These are phyloP conservation scores for Caenorhabditis tropicalis DNA, from an alignment of 1,140 invertebrate genomes.

Conservation along the genomic window DNA sequence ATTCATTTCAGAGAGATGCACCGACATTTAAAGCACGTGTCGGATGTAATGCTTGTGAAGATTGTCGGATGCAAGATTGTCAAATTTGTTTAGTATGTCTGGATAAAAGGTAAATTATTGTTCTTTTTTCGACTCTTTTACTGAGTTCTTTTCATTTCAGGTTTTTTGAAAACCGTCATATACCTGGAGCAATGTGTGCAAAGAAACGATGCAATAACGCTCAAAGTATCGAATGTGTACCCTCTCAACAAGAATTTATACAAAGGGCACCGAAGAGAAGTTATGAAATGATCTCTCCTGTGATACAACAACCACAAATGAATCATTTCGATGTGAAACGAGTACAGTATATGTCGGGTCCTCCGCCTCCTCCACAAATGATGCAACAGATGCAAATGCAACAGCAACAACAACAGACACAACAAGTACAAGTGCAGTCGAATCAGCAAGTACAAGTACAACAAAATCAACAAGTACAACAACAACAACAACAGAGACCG, in stretches of 20 bases:
- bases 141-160: slow-evolving; percentile 45
- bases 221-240: slow-evolving; percentile 64
- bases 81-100: slow-evolving; percentile 70
- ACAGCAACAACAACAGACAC: slow-evolving; percentile 23
- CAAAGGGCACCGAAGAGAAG: background rate
- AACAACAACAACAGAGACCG: slow-evolving; percentile 25
- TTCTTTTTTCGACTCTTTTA: background rate
- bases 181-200: slow-evolving; percentile 70
- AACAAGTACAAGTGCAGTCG: slow-evolving; percentile 24
- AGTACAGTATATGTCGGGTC: slow-evolving; percentile 20
- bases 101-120: slow-evolving; percentile 62
- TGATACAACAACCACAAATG: slow-evolving; percentile 1
- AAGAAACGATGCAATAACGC: slow-evolving; percentile 72
- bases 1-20: slow-evolving; percentile 65
- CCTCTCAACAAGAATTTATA: slow-evolving; percentile 33
- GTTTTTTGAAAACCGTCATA: slow-evolving; percentile 71
- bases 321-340: slow-evolving; percentile 31
- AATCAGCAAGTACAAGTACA: slow-evolving; percentile 8
- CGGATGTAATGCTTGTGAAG: slow-evolving; percentile 69
- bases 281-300: slow-evolving; percentile 5
- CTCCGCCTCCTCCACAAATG: slow-evolving; percentile 5
- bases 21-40: slow-evolving; percentile 70
- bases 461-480: slow-evolving; percentile 6
- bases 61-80: slow-evolving; percentile 69
- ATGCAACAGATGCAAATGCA: slow-evolving; percentile 33